Conservation (phyloP, 2,888 invertebrate species). For the Sminthurinus aureus region DNA sequence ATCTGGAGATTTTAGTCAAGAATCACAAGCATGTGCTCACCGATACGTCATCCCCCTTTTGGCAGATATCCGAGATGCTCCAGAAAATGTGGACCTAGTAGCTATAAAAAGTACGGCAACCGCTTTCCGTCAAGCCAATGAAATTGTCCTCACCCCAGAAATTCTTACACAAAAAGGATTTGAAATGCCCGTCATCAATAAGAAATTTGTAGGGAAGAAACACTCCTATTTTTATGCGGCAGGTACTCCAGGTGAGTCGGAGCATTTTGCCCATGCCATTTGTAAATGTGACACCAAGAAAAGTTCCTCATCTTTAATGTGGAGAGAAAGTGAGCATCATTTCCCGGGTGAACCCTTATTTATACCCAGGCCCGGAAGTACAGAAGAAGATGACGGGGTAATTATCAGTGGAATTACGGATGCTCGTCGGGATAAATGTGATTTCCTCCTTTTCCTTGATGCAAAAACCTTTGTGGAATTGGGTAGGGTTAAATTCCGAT, state of each 20-base stretch:
- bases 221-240: constrained; percentile 66
- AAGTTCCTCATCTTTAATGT: constrained; percentile 41
- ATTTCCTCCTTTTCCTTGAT: constrained; percentile 62
- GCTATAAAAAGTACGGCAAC: constrained; percentile 62
- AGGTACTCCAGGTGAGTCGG: constrained; percentile 61
- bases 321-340: constrained; percentile 49
- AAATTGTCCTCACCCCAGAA: constrained; percentile 59
- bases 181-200: constrained; percentile 67
- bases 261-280: constrained; percentile 61
- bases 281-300: constrained; percentile 53
- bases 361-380: constrained; percentile 63
- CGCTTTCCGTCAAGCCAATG: constrained; percentile 61
- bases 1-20: constrained; percentile 25
- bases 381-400: constrained; percentile 66
- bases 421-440: constrained; percentile 54
- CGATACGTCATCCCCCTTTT: constrained; percentile 43
- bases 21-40: constrained; percentile 30
- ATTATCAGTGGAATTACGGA: constrained; percentile 61
- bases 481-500: constrained; percentile 61
- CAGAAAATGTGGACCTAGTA: constrained; percentile 62
- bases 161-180: constrained; percentile 61
- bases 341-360: constrained; percentile 66
- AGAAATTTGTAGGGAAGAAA: constrained; percentile 61
- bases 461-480: constrained; percentile 63
- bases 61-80: constrained; percentile 52